phyloP scores from a whole-genome alignment of 2,888 invertebrate species.

The Micropterix aruncella region DNA sequence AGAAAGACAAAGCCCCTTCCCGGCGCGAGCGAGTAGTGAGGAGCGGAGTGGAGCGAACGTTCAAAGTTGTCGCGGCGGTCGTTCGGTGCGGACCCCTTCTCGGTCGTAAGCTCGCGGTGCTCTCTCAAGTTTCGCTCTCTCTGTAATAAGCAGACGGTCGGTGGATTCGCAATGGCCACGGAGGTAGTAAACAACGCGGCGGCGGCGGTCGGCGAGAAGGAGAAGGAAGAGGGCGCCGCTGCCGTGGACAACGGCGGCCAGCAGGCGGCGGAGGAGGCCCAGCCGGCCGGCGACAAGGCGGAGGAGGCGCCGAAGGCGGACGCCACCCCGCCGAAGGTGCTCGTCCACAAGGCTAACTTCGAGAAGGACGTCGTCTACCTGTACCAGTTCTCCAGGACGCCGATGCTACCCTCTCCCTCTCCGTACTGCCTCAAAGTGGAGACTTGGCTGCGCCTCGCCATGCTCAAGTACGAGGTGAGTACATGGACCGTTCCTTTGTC shows the following conservation, averaged over 20 bases:
- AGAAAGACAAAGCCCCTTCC: no score
- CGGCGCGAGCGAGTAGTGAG: no score
- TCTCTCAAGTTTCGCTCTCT: neutral
- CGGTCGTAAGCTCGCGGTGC: neutral
- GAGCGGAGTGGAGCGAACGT: no score
- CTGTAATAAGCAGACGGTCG: no score
- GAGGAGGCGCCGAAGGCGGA: constrained; percentile 40
- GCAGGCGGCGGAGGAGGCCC: constrained; percentile 25
- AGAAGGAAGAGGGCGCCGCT: constrained; percentile 31
- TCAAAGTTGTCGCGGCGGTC: neutral
- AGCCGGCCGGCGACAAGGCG: constrained; percentile 34
- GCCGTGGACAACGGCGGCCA: constrained; percentile 27
- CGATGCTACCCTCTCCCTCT: constrained; percentile 78
- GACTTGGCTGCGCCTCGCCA: constrained; percentile 86
- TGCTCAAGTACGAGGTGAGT: constrained; percentile 88
- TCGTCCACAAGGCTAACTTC: constrained; percentile 76
- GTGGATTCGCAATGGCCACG: constrained; percentile 49
- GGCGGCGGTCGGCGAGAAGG: constrained; percentile 26
- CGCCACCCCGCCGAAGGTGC: constrained; percentile 56
- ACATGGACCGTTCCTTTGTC: neutral
- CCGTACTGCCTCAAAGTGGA: constrained; percentile 93
- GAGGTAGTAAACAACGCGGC: constrained; percentile 61
- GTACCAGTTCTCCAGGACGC: constrained; percentile 87
- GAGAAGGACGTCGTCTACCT: constrained; percentile 89
- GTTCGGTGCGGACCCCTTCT: neutral